Evolutionary conservation across 2,888 invertebrate genomes (phyloP), one percentile per base, ranked within the genome.

Genomic region (Boloria euphrosyne): DNA sequence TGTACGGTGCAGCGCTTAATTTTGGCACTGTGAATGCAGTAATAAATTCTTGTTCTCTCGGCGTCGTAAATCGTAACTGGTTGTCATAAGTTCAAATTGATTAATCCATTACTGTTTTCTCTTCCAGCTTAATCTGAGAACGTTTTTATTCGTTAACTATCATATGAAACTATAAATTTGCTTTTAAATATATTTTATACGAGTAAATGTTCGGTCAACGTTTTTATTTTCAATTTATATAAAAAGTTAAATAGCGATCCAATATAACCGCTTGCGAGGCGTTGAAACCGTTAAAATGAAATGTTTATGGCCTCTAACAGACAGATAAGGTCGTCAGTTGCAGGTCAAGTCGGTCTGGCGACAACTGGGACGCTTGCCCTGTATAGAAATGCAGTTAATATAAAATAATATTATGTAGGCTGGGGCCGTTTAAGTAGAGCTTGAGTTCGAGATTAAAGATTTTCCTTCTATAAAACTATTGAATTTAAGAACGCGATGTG

Each of bases 321-420:
- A 71, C 69, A 65, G 65, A 69, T 69, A 69, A 71, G 71, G 71
- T 65, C 69, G 66, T 43, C 49, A 10, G 47, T 58, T 67, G 65
- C 55, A 54, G 66, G 64, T 66, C 70, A 66, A 66, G 70, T 69
- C 57, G 58, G 66, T 59, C 63, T 61, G 59, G 57, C 51, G 55
- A 55, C 69, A 68, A 66, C 66, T 68, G 61, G 66, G 62, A 64
- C 70, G 61, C 51, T 44, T 60, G 50, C 52, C 57, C 63, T 61
- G 55, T 62, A 66, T 50, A 62, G 67, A 65, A 65, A 65, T 65
- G 59, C 46, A 51, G 58, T 47, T 49, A 47, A 65, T 59, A 59
- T 60, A 46, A 55, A 47, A 54, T 53, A 65, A 65, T 65, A 54
- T 54, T 60, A 60, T 49, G 60, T 61, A 22, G 61, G 49, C 54